Base-by-base conservation (phyloP, 2,113 vertebrate genomes). In the Tinamus guttatus region DNA sequence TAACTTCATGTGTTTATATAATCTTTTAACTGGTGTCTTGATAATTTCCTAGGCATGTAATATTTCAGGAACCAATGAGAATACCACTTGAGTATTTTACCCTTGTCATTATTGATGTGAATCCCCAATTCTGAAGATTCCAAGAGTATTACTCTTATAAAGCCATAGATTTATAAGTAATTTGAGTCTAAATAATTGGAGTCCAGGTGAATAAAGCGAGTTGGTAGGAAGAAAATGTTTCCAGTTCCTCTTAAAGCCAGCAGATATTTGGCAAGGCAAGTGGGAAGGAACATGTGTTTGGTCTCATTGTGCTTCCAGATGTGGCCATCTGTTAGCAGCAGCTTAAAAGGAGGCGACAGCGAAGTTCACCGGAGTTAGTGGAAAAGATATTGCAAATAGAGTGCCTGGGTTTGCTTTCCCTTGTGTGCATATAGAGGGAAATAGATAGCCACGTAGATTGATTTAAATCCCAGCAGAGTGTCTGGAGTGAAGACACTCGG, bases 401-500 rank as follows among this genome's bases (percentile, higher is more conserved):
- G 24, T 2, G 3, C 13, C 76, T 45, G 2, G 1, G 9, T 11
- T 79, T 60, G 8, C 8, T 43, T 54, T 75, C n/a, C 21, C 25
- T 43, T 41, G 5, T 77, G 49, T 54, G 34, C 9, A 27, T 43
- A 25, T 2, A 25, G 25, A 91, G 13, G 13, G 45, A 73, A 90
- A 87, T 67, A 75, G 30, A 87, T 54, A 24, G 49, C 34, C n/a
- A 14, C 36, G 19, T 52, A 94, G 79, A 77, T 80, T 69, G 79
- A 81, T 86, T 92, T 85, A 94, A 83, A 95, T 80, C 81, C 62
- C 74, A 69, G 68, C 94, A 77, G 67, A 59, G 27, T n/a, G 14
- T 89, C 64, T 94, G 47, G 96, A 96, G 68, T 9, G 3, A 96
- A 81, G 56, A 84, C 32, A 78, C 40, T 93, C 58, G 93, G 18